A percentile compares a stretch with the other conserved stretches of the same genome.
These are phyloP conservation scores for Calyptommatus sinebrachiatus DNA, from an alignment of 2,113 vertebrate species.

Conservation along the genomic window DNA sequence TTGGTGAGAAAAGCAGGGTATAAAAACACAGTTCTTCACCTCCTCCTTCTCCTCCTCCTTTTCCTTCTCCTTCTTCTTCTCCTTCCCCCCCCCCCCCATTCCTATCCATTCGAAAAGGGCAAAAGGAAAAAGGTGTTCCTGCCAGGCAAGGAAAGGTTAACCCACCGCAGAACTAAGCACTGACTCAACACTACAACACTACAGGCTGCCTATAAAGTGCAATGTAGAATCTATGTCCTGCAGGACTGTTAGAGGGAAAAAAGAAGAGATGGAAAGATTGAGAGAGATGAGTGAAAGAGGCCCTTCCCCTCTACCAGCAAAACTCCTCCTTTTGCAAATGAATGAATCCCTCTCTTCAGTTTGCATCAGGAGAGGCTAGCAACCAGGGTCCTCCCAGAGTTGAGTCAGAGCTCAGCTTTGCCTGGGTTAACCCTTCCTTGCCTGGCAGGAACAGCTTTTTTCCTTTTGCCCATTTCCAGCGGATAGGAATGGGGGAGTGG, in stretches of 20 bases:
- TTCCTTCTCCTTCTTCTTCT: too few relatives aligned
- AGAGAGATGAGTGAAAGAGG: too few relatives aligned
- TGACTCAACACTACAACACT: neutral
- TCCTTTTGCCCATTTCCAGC: neutral
- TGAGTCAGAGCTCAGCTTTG: neutral
- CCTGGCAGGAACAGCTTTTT: neutral
- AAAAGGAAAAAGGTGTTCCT: neutral
- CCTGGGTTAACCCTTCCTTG: neutral
- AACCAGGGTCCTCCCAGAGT: neutral
- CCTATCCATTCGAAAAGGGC: neutral
- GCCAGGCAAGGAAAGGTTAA: slow-evolving; percentile 2
- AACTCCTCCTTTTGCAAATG: neutral
- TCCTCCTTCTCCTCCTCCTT: too few relatives aligned
- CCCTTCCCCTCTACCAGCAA: neutral
- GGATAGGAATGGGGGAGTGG: neutral
- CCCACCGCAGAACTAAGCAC: neutral
- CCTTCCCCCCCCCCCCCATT: neutral
- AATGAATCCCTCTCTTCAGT: neutral
- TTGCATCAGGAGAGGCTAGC: neutral
- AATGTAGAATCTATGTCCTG: too few relatives aligned
- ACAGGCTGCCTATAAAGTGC: neutral
- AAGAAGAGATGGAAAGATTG: neutral
- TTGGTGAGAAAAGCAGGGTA: too few relatives aligned
- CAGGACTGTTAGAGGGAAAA: too few relatives aligned
- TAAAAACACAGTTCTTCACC: too few relatives aligned